Percentiles rank a stretch among this genome's conserved stretches.
These are phyloP conservation scores for Eupithecia subumbrata DNA, from an alignment of 2,888 invertebrate species.

Conservation along the genomic window DNA sequence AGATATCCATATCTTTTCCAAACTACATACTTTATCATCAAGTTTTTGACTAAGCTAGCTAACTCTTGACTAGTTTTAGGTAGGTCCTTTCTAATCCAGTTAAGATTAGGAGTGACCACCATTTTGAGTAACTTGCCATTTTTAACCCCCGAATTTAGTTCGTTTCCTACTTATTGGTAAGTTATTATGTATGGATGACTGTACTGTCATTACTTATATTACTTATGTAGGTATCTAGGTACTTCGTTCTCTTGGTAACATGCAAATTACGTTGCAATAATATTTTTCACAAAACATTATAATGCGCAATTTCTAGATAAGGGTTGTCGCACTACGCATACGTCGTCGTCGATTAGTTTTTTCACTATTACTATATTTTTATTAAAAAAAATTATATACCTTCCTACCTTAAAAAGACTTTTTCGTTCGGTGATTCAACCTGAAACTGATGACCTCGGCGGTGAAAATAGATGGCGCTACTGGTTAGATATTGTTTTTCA, in stretches of 20 bases:
- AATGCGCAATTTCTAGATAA: constrained; percentile 21
- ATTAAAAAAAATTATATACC: too few relatives aligned
- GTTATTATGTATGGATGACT: background rate
- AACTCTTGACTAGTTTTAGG: background rate
- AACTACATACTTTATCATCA: background rate
- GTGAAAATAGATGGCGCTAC: background rate
- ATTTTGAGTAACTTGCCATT: background rate
- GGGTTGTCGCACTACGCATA: constrained; percentile 3
- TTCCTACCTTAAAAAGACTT: background rate
- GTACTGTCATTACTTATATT: constrained; percentile 1
- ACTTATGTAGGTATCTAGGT: background rate
- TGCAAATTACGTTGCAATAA: constrained; percentile 33
- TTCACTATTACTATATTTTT: too few relatives aligned
- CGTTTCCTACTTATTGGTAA: background rate
- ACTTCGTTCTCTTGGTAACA: constrained; percentile 18
- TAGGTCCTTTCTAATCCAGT: background rate
- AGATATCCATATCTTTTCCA: too few relatives aligned
- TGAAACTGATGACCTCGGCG: background rate
- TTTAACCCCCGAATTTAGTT: background rate
- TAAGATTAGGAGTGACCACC: background rate
- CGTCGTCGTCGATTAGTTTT: too few relatives aligned
- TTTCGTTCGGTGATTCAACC: background rate
- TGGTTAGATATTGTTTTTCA: background rate
- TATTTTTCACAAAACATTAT: constrained; percentile 31
- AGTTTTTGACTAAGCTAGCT: background rate